These are phyloP conservation scores for Hyalella azteca DNA, from an alignment of 2,888 invertebrate species.

Conservation along the genomic window DNA sequence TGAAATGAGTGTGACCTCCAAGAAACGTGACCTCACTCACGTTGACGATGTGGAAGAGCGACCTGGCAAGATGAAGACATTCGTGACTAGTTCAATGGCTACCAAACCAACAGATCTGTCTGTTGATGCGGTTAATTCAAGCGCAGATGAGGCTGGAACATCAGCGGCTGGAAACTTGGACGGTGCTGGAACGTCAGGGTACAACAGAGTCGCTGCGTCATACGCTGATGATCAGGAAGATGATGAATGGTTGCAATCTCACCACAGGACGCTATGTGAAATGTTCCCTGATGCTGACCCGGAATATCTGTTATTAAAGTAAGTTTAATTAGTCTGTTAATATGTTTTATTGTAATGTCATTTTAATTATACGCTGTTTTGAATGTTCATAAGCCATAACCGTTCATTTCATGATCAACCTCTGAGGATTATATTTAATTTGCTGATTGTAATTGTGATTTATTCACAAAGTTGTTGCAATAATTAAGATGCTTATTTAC, in stretches of 20 bases:
- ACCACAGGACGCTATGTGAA: slow-evolving; percentile 40
- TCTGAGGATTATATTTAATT: no score
- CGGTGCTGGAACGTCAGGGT: neutral
- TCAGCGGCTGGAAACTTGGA: no score
- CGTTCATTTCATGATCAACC: no score
- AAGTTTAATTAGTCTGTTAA: no score
- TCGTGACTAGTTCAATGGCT: neutral
- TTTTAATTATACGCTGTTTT: no score
- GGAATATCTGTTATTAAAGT: slow-evolving; percentile 48
- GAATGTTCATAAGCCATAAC: no score
- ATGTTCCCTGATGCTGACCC: slow-evolving; percentile 57
- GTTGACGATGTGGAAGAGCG: slow-evolving; percentile 1
- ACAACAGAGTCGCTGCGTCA: neutral
- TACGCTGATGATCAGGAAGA: slow-evolving; percentile 1
- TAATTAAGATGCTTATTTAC: no score
- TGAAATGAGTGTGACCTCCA: neutral
- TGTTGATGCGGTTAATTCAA: neutral
- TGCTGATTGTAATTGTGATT: no score
- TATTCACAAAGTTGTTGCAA: no score
- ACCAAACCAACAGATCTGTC: no score
- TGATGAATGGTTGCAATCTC: slow-evolving; percentile 2
- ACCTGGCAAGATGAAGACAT: neutral
- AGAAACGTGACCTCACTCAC: neutral
- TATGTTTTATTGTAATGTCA: no score
- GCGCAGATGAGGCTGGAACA: neutral